These are phyloP conservation scores for Pristionchus maxplancki DNA, from an alignment of 2,888 invertebrate species.

Conservation along the genomic window DNA sequence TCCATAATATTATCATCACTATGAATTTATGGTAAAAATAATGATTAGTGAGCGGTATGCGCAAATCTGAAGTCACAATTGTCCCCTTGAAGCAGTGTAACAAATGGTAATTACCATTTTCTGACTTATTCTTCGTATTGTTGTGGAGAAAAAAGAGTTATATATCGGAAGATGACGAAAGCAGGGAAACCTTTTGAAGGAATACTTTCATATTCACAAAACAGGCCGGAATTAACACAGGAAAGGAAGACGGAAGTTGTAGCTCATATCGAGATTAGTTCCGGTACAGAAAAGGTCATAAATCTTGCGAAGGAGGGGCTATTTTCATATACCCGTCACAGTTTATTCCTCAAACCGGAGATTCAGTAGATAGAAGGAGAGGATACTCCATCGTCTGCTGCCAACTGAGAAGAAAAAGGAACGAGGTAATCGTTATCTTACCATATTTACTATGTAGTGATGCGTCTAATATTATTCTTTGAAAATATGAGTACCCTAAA, in stretches of 20 bases:
- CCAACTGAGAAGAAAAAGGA: neutral
- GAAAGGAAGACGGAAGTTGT: neutral
- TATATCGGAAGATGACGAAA: neutral
- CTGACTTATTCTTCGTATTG: neutral
- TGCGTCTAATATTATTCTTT: neutral
- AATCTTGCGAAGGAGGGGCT: neutral
- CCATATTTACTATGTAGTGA: neutral
- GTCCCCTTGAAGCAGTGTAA: neutral
- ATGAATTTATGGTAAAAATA: neutral
- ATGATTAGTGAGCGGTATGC: neutral
- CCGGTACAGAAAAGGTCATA: neutral
- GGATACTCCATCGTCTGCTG: neutral
- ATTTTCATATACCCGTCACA: neutral
- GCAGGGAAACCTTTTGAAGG: too few relatives aligned
- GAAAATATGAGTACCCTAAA: neutral
- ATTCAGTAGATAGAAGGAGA: neutral
- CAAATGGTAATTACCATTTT: neutral
- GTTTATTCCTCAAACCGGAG: neutral
- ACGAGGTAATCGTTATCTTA: neutral
- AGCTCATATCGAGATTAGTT: neutral
- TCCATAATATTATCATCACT: neutral
- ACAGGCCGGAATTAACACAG: neutral
- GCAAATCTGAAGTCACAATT: neutral
- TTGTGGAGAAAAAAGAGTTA: neutral
- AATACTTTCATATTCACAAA: too few relatives aligned